These are phyloP conservation scores for Bradypus variegatus DNA, from an alignment of 2,797 vertebrate species.

Conservation along the genomic window DNA sequence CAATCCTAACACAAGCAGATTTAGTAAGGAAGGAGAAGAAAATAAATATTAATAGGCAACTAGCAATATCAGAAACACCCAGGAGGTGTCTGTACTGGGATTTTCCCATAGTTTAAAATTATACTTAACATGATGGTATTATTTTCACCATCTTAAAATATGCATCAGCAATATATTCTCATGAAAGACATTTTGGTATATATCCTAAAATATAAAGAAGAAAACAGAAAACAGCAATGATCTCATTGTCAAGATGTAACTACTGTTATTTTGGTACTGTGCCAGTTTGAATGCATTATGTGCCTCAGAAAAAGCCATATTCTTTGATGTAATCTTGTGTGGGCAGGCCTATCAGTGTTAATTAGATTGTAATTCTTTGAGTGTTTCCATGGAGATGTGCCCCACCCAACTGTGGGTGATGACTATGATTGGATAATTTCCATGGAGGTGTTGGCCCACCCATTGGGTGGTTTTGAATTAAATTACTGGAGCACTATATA, in stretches of 20 bases:
- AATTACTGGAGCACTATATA: no score
- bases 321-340: no score
- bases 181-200: not conserved
- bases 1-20: not conserved
- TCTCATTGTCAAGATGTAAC: not conserved
- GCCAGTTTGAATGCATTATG: no score
- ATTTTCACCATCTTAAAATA: constrained; percentile 3
- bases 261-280: not conserved
- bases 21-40: not conserved
- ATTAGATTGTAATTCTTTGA: no score
- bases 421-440: no score
- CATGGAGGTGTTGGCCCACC: no score
- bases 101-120: not conserved
- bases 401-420: no score
- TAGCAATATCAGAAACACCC: not conserved
- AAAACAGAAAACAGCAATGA: not conserved
- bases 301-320: no score
- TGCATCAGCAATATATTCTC: not conserved
- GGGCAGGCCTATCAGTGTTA: no score
- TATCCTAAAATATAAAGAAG: not conserved
- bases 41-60: not conserved
- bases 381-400: no score
- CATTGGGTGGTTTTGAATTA: no score
- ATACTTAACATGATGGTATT: not conserved
- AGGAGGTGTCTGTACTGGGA: not conserved